Conservation (phyloP, 2,888 invertebrate species). For the Yponomeuta sedellus region DNA sequence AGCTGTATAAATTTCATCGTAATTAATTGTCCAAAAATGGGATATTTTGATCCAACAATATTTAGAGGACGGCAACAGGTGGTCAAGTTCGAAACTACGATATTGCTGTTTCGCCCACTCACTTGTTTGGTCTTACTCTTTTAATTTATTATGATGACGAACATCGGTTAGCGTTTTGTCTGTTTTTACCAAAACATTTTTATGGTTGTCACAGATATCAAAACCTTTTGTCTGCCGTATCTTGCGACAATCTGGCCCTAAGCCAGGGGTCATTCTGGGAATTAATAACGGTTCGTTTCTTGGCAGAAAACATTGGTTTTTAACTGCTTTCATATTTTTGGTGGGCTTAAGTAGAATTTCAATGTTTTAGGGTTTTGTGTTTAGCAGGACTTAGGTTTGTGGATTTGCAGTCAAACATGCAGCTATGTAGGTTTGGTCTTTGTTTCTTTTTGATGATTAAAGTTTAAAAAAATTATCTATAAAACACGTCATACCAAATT, state of each 20-base stretch:
- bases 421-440: neutral
- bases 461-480: too few relatives aligned
- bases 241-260: conserved; percentile 6
- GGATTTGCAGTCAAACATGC: neutral
- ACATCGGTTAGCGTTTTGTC: neutral
- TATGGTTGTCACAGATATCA: neutral
- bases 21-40: conserved; percentile 60
- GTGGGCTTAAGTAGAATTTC: neutral
- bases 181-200: conserved; percentile 6
- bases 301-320: conserved; percentile 9
- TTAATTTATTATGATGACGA: conserved; percentile 5
- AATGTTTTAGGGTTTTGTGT: neutral
- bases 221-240: conserved; percentile 7
- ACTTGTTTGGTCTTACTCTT: neutral
- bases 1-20: conserved; percentile 57
- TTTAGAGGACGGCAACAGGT: conserved; percentile 60
- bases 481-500: too few relatives aligned
- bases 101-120: conserved; percentile 14
- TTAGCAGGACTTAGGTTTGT: neutral
- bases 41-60: conserved; percentile 63
- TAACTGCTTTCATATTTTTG: neutral
- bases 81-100: conserved; percentile 39
- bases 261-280: conserved; percentile 5
- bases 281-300: conserved; percentile 11
- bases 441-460: too few relatives aligned